Conservation (phyloP, 2,888 invertebrate genomes). For the Pediacus dermestoides region DNA sequence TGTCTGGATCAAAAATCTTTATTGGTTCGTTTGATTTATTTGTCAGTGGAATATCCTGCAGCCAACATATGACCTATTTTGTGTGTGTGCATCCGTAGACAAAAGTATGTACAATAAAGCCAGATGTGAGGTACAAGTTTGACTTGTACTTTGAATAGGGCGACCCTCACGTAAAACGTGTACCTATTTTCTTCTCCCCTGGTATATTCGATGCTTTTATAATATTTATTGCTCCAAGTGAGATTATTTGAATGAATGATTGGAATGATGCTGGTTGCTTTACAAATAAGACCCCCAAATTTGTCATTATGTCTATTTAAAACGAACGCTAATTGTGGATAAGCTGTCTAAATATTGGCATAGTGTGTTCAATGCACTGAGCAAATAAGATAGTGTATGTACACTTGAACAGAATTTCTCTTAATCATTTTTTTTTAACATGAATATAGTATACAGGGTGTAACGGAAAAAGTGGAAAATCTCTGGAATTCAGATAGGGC, state of each 20-base stretch:
- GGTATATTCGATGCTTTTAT: neutral
- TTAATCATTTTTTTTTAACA: no score
- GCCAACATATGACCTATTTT: constrained; percentile 30
- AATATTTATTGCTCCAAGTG: neutral
- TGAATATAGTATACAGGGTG: no score
- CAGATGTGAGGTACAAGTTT: constrained; percentile 3
- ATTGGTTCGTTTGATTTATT: constrained; percentile 29
- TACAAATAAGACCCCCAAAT: constrained; percentile 12
- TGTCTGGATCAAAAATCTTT: constrained; percentile 27
- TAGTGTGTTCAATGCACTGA: constrained; percentile 11
- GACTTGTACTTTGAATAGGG: no score
- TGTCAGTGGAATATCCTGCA: constrained; percentile 22
- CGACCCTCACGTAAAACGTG: no score
- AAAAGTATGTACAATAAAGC: neutral
- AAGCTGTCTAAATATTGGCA: constrained; percentile 18
- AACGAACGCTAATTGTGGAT: constrained; percentile 17
- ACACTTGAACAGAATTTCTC: no score
- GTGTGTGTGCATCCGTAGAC: constrained; percentile 1
- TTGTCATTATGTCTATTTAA: constrained; percentile 15
- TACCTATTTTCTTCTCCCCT: no score
- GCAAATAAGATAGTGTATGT: constrained; percentile 9
- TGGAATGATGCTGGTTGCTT: no score
- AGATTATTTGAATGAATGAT: constrained; percentile 2
- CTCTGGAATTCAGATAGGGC: no score
- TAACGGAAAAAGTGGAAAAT: no score